Conservation (phyloP, 2,113 vertebrate genomes). For the Corythaixoides concolor region DNA sequence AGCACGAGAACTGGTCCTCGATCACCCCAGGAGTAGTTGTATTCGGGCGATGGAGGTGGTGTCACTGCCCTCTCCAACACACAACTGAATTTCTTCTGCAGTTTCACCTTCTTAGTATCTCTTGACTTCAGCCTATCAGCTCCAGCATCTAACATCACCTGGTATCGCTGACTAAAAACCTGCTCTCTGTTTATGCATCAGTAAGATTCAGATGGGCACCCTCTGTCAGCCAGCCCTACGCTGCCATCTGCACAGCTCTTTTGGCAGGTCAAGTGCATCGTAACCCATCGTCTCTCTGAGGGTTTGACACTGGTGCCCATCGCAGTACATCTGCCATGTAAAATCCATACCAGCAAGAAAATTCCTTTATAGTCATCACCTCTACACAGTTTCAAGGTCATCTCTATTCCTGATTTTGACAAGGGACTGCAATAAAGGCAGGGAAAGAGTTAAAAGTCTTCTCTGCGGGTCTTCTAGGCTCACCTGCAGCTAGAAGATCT, state of each 20-base stretch:
- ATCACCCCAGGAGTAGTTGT: not conserved
- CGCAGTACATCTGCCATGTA: fast-evolving
- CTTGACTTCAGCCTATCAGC: not conserved
- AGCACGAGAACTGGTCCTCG: fast-evolving
- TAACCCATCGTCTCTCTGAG: not conserved
- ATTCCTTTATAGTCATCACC: not conserved
- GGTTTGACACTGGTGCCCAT: not conserved
- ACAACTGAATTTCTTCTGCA: not conserved
- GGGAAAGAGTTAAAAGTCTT: not conserved
- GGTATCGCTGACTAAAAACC: not conserved
- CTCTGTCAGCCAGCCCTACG: not conserved
- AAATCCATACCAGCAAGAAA: not conserved
- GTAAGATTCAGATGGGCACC: not conserved
- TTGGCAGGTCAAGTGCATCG: not conserved
- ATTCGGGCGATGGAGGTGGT: not conserved
- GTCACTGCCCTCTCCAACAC: not conserved
- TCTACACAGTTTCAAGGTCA: not conserved
- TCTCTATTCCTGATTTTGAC: not conserved
- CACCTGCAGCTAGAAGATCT: not conserved
- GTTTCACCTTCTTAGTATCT: not conserved
- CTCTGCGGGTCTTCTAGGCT: not conserved
- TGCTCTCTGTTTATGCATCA: fast-evolving
- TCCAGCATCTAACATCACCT: not conserved
- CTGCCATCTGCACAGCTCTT: not conserved
- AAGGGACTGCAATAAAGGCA: not conserved